These are phyloP conservation scores for Centropristis striata DNA, from an alignment of 2,113 vertebrate genomes.

Conservation along the genomic window DNA sequence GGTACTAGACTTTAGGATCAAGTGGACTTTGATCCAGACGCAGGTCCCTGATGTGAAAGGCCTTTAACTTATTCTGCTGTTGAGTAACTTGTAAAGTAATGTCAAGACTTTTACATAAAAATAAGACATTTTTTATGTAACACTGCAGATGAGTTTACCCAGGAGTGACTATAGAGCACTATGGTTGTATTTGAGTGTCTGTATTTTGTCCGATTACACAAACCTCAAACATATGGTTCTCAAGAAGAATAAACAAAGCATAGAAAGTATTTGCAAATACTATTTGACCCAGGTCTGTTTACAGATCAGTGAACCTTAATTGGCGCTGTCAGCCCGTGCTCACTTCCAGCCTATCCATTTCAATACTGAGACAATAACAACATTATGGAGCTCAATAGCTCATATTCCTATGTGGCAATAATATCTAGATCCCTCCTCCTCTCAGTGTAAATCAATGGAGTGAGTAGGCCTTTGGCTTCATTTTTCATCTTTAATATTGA, in stretches of 20 bases:
- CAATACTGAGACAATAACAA: constrained; percentile 78
- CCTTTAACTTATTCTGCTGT: no score
- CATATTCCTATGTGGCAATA: constrained; percentile 76
- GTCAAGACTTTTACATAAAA: background rate
- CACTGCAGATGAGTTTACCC: background rate
- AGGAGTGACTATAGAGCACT: background rate
- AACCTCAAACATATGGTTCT: constrained; percentile 25
- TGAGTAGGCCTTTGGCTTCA: constrained; percentile 83
- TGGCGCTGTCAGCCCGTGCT: constrained; percentile 65
- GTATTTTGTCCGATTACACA: background rate
- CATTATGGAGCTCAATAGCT: constrained; percentile 76
- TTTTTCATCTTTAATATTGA: constrained; percentile 86
- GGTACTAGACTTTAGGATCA: no score
- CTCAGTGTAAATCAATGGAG: constrained; percentile 81
- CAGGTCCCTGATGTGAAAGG: no score
- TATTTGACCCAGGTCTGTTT: constrained; percentile 66
- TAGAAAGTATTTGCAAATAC: constrained; percentile 55
- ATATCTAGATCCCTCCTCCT: constrained; percentile 71
- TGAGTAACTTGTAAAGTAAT: background rate
- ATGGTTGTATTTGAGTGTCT: background rate
- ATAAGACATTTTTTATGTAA: background rate
- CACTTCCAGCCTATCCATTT: constrained; percentile 69
- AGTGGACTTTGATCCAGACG: no score
- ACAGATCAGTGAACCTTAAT: constrained; percentile 75
- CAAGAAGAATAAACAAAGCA: constrained; percentile 57